Conservation (phyloP, 1,140 invertebrate species). For the Drosophila trapezifrons region DNA sequence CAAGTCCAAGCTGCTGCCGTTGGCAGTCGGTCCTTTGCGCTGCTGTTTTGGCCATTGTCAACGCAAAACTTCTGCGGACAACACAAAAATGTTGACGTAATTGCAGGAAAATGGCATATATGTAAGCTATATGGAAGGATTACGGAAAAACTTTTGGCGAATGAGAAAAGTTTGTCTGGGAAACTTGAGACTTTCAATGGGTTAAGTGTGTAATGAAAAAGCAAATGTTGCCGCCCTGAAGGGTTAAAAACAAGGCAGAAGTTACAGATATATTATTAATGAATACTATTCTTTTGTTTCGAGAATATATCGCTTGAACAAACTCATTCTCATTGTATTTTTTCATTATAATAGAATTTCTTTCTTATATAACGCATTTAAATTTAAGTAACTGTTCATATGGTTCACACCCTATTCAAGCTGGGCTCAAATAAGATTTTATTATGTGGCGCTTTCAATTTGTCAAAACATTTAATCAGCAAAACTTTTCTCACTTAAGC, state of each 20-base stretch:
- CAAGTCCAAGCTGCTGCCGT: slow-evolving; percentile 34
- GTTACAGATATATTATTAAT: no score
- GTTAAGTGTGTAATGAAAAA: slow-evolving; percentile 19
- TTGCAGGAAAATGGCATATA: slow-evolving; percentile 70
- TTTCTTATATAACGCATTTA: not conserved
- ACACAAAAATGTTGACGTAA: slow-evolving; percentile 69
- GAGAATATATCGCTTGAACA: no score
- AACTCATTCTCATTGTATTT: no score
- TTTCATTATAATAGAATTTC: no score
- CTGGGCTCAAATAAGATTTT: not conserved
- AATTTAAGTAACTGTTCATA: not conserved
- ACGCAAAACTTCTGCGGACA: slow-evolving; percentile 64
- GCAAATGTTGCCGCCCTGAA: slow-evolving; percentile 8
- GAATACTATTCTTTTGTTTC: no score
- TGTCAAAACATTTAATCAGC: slow-evolving; percentile 80
- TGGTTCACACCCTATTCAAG: not conserved
- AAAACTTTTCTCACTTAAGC: slow-evolving; percentile 81
- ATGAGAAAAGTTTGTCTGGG: slow-evolving; percentile 47
- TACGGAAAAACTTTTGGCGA: slow-evolving; percentile 27
- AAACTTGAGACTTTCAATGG: slow-evolving; percentile 26
- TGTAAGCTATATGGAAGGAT: slow-evolving; percentile 45
- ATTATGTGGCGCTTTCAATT: slow-evolving; percentile 58
- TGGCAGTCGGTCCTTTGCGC: slow-evolving; percentile 41
- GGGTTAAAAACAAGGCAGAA: not conserved
- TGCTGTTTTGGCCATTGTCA: slow-evolving; percentile 73